Evolutionary conservation across 2,797 vertebrate species (phyloP).

Genomic region (Limnodromus scolopaceus): DNA sequence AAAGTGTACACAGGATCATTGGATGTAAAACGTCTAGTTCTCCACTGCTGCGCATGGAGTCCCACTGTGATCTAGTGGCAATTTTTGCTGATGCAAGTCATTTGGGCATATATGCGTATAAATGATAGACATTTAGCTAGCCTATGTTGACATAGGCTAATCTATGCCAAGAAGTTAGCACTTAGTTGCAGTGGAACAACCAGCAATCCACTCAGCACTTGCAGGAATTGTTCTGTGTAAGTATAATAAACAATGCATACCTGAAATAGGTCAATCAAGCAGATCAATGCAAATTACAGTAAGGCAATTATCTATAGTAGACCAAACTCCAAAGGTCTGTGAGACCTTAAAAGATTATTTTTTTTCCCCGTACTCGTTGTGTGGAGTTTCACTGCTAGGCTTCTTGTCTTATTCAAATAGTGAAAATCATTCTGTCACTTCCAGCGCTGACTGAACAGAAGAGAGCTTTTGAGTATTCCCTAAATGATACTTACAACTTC

Average conservation of each 20-base stretch:
- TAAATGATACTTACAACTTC: background rate
- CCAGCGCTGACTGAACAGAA: background rate
- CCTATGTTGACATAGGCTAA: too few relatives aligned
- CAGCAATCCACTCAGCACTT: background rate
- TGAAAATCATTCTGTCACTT: background rate
- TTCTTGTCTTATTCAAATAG: background rate
- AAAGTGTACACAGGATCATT: background rate
- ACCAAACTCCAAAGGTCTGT: background rate
- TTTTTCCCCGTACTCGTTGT: rapidly evolving
- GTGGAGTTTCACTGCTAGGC: background rate
- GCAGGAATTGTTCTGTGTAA: background rate
- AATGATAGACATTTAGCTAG: background rate
- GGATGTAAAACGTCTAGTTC: background rate
- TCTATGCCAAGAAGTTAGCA: background rate
- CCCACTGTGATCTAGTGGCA: background rate
- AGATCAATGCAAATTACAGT: background rate
- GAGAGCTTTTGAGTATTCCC: background rate
- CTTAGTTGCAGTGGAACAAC: background rate
- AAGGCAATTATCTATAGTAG: background rate
- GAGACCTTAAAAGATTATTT: background rate
- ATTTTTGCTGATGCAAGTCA: background rate
- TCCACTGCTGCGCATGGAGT: background rate
- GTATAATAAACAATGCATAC: background rate
- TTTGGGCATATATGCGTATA: background rate
- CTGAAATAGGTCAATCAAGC: background rate